Percentiles rank a stretch among this genome's conserved stretches.
phyloP scores from a whole-genome alignment of 1,140 invertebrate species.

The Cotesia glomerata region DNA sequence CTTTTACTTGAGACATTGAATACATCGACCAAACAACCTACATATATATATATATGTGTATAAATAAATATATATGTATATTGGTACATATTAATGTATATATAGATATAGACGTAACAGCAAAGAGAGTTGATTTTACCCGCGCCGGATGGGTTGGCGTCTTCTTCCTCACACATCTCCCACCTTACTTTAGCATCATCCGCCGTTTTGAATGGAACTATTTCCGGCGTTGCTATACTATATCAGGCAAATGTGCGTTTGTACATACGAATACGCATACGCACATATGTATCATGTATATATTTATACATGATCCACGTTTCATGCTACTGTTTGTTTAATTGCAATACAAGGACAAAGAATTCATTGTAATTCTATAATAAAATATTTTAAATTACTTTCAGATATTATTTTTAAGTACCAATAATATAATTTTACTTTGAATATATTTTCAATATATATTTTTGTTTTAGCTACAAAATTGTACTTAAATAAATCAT shows the following conservation, averaged over 20 bases:
- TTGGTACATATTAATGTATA: not conserved
- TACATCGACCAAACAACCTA: too few relatives aligned
- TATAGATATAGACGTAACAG: not conserved
- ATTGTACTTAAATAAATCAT: too few relatives aligned
- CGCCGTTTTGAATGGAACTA: conserved; percentile 30
- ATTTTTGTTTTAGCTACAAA: too few relatives aligned
- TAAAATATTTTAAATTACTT: not conserved
- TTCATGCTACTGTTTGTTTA: conserved; percentile 9
- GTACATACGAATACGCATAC: conserved; percentile 4
- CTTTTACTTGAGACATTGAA: not conserved
- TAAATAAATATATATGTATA: not conserved
- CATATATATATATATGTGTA: too few relatives aligned
- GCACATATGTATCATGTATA: too few relatives aligned
- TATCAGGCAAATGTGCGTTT: conserved; percentile 25
- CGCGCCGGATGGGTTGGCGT: conserved; percentile 3
- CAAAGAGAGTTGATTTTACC: not conserved
- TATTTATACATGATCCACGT: not conserved
- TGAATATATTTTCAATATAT: too few relatives aligned
- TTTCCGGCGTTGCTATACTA: conserved; percentile 29
- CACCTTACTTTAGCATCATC: conserved; percentile 2
- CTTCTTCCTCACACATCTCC: conserved; percentile 4
- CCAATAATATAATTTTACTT: too few relatives aligned
- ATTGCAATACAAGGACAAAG: not conserved
- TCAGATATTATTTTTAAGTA: not conserved
- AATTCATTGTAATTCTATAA: not conserved